Evolutionary conservation across 1,140 invertebrate species (phyloP).

Genomic region (Amyelois transitella): DNA sequence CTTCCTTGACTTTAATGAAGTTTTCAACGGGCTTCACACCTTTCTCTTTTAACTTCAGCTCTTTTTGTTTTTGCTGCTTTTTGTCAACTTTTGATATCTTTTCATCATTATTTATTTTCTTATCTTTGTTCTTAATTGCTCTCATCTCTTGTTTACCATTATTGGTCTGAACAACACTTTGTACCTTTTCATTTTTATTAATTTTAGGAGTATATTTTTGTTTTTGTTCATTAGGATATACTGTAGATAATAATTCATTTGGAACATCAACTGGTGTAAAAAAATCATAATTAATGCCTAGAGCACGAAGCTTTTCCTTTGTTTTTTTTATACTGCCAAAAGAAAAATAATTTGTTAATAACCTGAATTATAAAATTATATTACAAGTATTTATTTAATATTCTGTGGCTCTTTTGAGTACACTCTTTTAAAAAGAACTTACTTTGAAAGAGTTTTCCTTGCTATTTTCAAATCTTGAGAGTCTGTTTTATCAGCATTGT

Average conservation of each 20-base stretch:
- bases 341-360: slow-evolving; percentile 9
- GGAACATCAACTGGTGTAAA: slow-evolving; percentile 67
- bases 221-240: slow-evolving; percentile 14
- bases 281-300: slow-evolving; percentile 67
- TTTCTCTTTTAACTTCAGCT: slow-evolving; percentile 28
- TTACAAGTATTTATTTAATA: too few species aligned
- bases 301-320: slow-evolving; percentile 47
- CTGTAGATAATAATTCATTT: slow-evolving; percentile 26
- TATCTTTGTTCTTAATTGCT: slow-evolving; percentile 4
- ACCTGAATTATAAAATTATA: too few species aligned
- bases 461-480: slow-evolving; percentile 44
- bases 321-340: slow-evolving; percentile 47
- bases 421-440: slow-evolving; percentile 15
- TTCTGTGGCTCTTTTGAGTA: too few species aligned
- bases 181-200: slow-evolving; percentile 18
- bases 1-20: slow-evolving; percentile 35
- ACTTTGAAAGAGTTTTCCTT: slow-evolving; percentile 49
- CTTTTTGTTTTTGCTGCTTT: slow-evolving; percentile 13
- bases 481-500: slow-evolving; percentile 51
- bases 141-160: slow-evolving; percentile 14
- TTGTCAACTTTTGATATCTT: background rate
- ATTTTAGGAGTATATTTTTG: slow-evolving; percentile 11
- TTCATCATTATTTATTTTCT: slow-evolving; percentile 14
- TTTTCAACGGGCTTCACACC: slow-evolving; percentile 32
- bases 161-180: slow-evolving; percentile 1